Conservation (phyloP, 2,113 vertebrate genomes). For the Dendropsophus ebraccatus region DNA sequence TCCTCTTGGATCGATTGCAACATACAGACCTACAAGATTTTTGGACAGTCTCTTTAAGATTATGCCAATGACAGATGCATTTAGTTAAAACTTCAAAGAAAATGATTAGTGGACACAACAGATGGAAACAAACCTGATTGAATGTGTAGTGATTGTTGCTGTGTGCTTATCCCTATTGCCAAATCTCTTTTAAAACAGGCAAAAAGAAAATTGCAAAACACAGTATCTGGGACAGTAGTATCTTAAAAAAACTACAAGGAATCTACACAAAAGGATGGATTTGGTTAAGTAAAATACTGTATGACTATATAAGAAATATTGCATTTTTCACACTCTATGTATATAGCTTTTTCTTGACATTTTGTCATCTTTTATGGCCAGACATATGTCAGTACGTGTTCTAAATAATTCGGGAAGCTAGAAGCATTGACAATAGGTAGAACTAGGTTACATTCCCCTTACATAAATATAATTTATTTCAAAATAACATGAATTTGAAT, state of each 20-base stretch:
- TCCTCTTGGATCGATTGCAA: conserved; percentile 9
- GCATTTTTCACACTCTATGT: background rate
- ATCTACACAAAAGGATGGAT: background rate
- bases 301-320: background rate
- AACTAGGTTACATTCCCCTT: background rate
- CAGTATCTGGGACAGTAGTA: background rate
- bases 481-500: background rate
- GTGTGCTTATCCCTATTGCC: background rate
- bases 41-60: conserved; percentile 23
- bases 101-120: conserved; percentile 25
- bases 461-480: background rate
- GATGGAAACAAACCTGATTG: conserved; percentile 36
- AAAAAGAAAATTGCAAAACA: background rate
- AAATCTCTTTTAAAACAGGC: background rate
- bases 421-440: background rate
- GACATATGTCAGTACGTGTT: background rate
- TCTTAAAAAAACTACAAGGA: background rate
- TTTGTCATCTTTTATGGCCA: background rate
- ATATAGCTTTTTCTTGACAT: background rate
- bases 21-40: conserved; percentile 13
- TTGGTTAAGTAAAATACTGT: background rate
- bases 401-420: background rate
- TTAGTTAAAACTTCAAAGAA: conserved; percentile 38
- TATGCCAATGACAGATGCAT: conserved; percentile 22
- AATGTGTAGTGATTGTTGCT: background rate